A percentile compares a stretch with the other conserved stretches of the same genome.
phyloP scores from a whole-genome alignment of 2,797 vertebrate species.

The Hafferia zeledoni region DNA sequence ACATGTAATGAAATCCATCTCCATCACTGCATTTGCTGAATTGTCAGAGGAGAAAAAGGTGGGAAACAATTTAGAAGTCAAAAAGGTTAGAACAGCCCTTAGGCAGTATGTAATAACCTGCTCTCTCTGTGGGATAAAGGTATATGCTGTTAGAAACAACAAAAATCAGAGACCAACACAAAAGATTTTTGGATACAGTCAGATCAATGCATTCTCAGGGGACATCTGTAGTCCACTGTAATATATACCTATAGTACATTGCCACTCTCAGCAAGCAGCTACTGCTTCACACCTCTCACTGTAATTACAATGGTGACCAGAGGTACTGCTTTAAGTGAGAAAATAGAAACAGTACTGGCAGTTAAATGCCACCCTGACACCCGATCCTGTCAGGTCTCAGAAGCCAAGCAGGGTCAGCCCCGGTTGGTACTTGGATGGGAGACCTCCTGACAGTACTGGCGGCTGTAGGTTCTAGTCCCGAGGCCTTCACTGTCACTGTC shows the following conservation, averaged over 20 bases:
- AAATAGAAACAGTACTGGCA: not conserved
- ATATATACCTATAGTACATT: not conserved
- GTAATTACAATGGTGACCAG: not conserved
- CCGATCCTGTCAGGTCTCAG: too few species aligned
- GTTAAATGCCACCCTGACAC: too few species aligned
- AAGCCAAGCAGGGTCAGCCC: too few species aligned
- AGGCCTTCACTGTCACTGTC: too few species aligned
- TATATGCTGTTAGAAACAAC: not conserved
- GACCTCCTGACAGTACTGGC: too few species aligned
- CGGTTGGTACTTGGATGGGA: too few species aligned
- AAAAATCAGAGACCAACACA: fast-evolving
- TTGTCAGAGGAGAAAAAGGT: not conserved
- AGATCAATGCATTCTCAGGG: not conserved
- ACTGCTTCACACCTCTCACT: not conserved
- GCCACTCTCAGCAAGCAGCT: not conserved
- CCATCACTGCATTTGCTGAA: not conserved
- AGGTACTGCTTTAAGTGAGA: not conserved
- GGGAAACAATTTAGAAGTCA: not conserved
- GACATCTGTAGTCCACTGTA: not conserved
- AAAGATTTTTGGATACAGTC: not conserved
- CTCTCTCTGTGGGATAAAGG: not conserved
- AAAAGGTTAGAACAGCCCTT: not conserved
- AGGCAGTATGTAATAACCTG: not conserved
- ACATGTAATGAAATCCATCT: not conserved
- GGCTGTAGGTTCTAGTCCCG: too few species aligned